phyloP scores from a whole-genome alignment of 2,888 invertebrate genomes.

The Polyploca ridens region DNA sequence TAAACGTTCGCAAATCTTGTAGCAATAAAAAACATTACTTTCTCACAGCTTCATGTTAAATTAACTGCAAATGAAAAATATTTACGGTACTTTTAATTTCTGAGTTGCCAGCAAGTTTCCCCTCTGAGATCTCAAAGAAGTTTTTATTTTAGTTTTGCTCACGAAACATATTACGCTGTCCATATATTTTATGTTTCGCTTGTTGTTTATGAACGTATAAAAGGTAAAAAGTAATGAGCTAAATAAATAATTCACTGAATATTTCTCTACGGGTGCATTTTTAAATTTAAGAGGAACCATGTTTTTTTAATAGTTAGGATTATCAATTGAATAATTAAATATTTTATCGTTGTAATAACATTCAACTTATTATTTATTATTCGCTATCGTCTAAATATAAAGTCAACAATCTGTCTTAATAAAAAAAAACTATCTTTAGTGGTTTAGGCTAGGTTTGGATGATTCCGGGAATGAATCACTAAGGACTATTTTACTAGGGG shows the following conservation, averaged over 20 bases:
- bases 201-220: background rate
- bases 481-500: too few relatives aligned
- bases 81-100: constrained; percentile 5
- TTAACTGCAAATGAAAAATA: background rate
- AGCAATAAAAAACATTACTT: background rate
- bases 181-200: background rate
- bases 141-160: constrained; percentile 4
- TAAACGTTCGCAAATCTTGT: too few relatives aligned
- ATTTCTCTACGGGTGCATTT: background rate
- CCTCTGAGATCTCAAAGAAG: background rate
- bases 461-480: too few relatives aligned
- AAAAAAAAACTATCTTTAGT: too few relatives aligned
- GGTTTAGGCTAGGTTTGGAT: too few relatives aligned
- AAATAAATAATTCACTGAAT: background rate
- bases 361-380: too few relatives aligned
- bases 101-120: background rate
- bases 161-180: background rate
- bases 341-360: too few relatives aligned
- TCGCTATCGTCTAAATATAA: too few relatives aligned
- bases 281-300: too few relatives aligned
- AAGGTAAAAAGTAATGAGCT: background rate
- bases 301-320: too few relatives aligned
- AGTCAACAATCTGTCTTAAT: too few relatives aligned
- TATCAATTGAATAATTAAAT: too few relatives aligned
- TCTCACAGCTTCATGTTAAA: background rate